Evolutionary conservation across 2,888 invertebrate genomes (phyloP), one percentile per base, ranked within the genome.

Genomic region (Philaethria dido): DNA sequence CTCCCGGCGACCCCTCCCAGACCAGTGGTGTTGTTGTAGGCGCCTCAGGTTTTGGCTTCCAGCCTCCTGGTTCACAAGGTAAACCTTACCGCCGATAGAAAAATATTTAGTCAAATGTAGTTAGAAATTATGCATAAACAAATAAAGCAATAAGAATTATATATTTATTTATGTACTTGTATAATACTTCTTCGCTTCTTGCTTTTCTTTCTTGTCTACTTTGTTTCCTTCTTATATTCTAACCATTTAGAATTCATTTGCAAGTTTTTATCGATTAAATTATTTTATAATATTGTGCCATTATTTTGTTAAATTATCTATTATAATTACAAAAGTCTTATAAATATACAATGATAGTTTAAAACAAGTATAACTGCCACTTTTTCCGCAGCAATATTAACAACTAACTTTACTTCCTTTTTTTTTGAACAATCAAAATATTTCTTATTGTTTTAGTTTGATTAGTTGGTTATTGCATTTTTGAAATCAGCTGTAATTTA

Each of bases 11-110:
- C 75, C 94, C 95, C 50, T 92, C 94, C 72, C 95, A 95, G 85
- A 95, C 95, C 74, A 97, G 96, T 82, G 97, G 97, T 18, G 97
- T 97, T 44, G 93, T 97, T 66, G 95, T 95, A 36, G 97, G 97
- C 68, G 97, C 96, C 68, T 97, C 97, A 59, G 97, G 97, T 74
- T 97, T 94, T 83, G 97, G 97, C 75, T 97, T 97, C 86, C 96
- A 97, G 70, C 96, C 97, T 71, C 96, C 96, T 78, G 93, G 94
- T 87, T 86, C 93, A 74, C 92, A 92, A 94, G 94, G 95, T 95
- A 94, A 94, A 81, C 62, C 76, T 72, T 88, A 86, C 80, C 86
- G 90, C 78, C 86, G 86, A 82, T 89, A 86, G 80, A 80, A 76
- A 79, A 77, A 75, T 14, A 59, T 73, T 80, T 85, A 87, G 85